phyloP scores from a whole-genome alignment of 2,113 vertebrate genomes.

The Chaetura pelagica region DNA sequence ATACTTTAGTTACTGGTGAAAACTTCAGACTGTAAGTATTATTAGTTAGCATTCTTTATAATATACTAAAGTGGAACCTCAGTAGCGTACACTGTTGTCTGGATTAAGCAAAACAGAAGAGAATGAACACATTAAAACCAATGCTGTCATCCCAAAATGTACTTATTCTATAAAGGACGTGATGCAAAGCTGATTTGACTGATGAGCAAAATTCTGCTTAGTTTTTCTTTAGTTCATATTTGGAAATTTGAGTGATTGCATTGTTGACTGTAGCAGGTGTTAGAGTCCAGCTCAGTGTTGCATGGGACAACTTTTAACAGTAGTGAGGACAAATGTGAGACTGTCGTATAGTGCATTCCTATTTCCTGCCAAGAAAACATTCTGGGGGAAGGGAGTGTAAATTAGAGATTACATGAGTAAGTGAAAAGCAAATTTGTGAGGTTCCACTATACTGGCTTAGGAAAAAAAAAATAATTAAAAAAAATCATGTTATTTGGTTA shows the following conservation, averaged over 20 bases:
- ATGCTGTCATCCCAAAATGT: not conserved
- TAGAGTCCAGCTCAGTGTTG: not conserved
- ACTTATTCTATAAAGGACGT: not conserved
- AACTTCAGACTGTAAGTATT: slow-evolving; percentile 62
- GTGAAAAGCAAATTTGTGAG: not conserved
- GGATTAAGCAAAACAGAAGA: not conserved
- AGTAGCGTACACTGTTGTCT: not conserved
- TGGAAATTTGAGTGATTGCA: not conserved
- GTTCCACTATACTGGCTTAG: slow-evolving; percentile 24
- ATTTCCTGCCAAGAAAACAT: not conserved
- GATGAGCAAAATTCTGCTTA: not conserved
- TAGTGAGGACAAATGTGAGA: not conserved
- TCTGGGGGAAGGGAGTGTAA: not conserved
- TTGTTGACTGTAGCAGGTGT: not conserved
- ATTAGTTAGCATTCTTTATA: slow-evolving; percentile 67
- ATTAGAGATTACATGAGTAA: not conserved
- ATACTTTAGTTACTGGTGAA: slow-evolving; percentile 43
- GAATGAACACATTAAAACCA: not conserved
- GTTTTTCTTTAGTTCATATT: not conserved
- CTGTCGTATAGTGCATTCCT: not conserved
- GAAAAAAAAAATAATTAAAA: not conserved
- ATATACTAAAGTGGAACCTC: slow-evolving; percentile 38
- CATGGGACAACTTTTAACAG: not conserved
- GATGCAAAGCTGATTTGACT: not conserved
- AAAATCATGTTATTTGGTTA: slow-evolving; percentile 41